Evolutionary conservation across 1,140 invertebrate species (phyloP), one percentile per base, ranked within the genome.

Genomic region (Lordiphosa mommai): DNA sequence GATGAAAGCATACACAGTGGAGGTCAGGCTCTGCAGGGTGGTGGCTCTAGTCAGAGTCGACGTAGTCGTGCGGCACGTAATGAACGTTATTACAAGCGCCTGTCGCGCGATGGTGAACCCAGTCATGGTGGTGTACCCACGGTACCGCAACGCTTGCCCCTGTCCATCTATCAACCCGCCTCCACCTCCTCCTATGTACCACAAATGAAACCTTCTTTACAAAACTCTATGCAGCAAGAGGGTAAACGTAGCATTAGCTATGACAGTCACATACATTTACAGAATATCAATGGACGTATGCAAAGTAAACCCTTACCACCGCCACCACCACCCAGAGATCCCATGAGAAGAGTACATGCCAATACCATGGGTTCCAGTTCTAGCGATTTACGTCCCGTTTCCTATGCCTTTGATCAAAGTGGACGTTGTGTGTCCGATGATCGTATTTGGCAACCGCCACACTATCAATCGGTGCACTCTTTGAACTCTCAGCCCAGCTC

Each of bases 81-180:
- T 40, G 95, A 96, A 86, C 90, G 95, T 23, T 95, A 95, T 70
- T 92, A 94, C 38, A 94, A 94, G 76, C 90, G 95, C 27, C 89
- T 94, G 41, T 94, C 93, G 2, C 90, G 92, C 30, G 94, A 95
- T 55, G 93, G 91, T 13, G 90, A 91, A 51, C 72, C 91, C 2
- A 92, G 91, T 53, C 91, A 91, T 71, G 92, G 92, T 76, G 91
- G 91, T 20, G 91, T 73, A 14, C 73, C 79, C 0, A 52, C 41
- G 3, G 51, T 34, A 4, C 64, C 67, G 27, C 80, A 65, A 34
- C 69, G 85, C 23, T 88, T 88, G 27, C 87, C 86, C 0, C 10
- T 88, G 16, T 88, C 86, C 27, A 88, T 88, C 8, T 88, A 88
- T 34, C 80, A 87, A 13, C 70, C 51, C 8, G 29, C 53, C 5